phyloP scores from a whole-genome alignment of 2,797 vertebrate genomes.

The Aplochiton taeniatus region DNA sequence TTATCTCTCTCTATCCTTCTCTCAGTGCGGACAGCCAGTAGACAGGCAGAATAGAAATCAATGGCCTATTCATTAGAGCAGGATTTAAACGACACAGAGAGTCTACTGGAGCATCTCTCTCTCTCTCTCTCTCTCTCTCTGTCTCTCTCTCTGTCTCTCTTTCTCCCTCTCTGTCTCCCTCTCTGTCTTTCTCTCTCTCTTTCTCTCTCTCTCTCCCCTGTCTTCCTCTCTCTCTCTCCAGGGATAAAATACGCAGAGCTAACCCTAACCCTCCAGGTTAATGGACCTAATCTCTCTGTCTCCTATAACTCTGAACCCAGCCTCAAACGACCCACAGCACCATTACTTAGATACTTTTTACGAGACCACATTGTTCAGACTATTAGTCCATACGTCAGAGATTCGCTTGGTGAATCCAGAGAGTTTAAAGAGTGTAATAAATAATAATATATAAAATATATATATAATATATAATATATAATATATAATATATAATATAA shows the following conservation, averaged over 20 bases:
- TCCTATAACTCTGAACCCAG: no score
- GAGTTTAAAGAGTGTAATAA: no score
- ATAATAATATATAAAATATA: no score
- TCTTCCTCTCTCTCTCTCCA: neutral
- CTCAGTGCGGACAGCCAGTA: conserved; percentile 58
- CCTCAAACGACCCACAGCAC: no score
- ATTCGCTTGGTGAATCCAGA: no score
- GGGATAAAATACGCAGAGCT: conserved; percentile 50
- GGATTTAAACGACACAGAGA: conserved; percentile 68
- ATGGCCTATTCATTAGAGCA: conserved; percentile 82
- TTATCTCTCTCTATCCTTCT: no score
- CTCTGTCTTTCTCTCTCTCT: conserved; percentile 21
- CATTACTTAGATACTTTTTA: no score
- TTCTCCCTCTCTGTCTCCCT: conserved; percentile 20
- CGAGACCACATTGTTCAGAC: no score
- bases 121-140: conserved; percentile 45
- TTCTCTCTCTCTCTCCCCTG: conserved; percentile 5
- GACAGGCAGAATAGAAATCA: conserved; percentile 77
- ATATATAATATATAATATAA: no score
- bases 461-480: no score
- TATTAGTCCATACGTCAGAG: no score
- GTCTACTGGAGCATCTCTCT: conserved; percentile 35
- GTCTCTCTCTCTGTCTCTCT: conserved; percentile 38
- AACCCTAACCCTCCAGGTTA: conserved; percentile 17
- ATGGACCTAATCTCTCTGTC: no score